Evolutionary conservation across 2,113 vertebrate species (phyloP).

Genomic region (Leucosticte australis): DNA sequence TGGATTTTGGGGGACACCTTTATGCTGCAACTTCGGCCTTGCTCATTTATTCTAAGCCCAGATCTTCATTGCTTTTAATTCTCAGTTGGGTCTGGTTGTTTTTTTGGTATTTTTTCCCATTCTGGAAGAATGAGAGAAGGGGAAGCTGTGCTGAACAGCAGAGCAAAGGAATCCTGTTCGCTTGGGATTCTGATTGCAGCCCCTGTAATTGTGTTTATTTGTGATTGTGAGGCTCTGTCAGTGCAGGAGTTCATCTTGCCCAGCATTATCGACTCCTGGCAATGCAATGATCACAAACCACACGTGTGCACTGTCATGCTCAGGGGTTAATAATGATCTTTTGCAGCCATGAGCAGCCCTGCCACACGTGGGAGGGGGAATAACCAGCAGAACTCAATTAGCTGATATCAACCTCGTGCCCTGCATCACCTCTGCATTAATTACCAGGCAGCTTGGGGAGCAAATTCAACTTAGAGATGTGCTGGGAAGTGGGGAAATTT

Average conservation of each 20-base stretch:
- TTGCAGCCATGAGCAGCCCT: not conserved
- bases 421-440: not conserved
- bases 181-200: not conserved
- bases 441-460: not conserved
- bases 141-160: not conserved
- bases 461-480: not conserved
- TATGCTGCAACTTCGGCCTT: rapidly evolving
- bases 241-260: not conserved
- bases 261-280: not conserved
- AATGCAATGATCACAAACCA: not conserved
- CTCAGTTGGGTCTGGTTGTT: not conserved
- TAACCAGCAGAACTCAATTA: not conserved
- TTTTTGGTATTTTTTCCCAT: not conserved
- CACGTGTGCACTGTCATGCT: not conserved
- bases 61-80: not conserved
- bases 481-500: not conserved
- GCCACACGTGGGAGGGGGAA: not conserved
- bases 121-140: not conserved
- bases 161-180: not conserved
- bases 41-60: not conserved
- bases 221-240: not conserved
- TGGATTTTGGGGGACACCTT: not conserved
- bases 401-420: not conserved
- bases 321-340: not conserved
- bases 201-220: not conserved